Evolutionary conservation across 1,140 invertebrate genomes (phyloP), one percentile per base, ranked within the genome.

Genomic region (Bombus waltoni): DNA sequence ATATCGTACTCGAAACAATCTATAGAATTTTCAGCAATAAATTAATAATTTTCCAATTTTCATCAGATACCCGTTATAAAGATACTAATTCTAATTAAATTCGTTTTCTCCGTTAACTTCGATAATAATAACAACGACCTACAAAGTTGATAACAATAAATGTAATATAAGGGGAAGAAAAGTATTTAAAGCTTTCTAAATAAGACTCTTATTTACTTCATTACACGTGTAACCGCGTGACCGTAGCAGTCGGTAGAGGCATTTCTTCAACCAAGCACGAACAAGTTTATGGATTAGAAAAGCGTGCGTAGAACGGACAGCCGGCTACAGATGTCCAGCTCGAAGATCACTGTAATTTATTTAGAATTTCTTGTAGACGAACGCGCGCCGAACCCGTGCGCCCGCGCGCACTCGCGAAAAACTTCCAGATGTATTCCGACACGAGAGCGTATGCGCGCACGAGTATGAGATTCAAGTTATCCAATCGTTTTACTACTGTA

Each of bases 401-500:
- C 47, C 47, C 6, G 6, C 32, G 68, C 38, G 22, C 22, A 11
- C 22, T 40, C 38, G 28, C 28, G 15, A 32, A 47, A 44, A 38
- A 57, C 25, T n/a, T 25, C 11, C 47, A 71, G 25, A 40, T 53
- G 42, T n/a, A 8, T 32, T 22, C 28, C 15, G 1, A 40, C n/a
- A 10, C 18, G n/a, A 73, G 71, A 73, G 71, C 71, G 22, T 13
- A 11, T 38, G 22, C n/a, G 5, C 25, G 22, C 22, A 42, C 57
- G 32, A 32, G n/a, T 35, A 38, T 6, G 11, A 28, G 53, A 44
- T 72, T 38, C 59, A 59, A 28, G 32, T 83, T 76, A 78, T 77
- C 65, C 74, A 44, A 83, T 68, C 81, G 62, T 35, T 78, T 83
- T 44, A 77, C 44, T 42, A 32, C 62, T 47, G 28, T 57, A 57